These are phyloP conservation scores for Spermophilus dauricus DNA, from an alignment of 2,113 vertebrate species.

Conservation along the genomic window DNA sequence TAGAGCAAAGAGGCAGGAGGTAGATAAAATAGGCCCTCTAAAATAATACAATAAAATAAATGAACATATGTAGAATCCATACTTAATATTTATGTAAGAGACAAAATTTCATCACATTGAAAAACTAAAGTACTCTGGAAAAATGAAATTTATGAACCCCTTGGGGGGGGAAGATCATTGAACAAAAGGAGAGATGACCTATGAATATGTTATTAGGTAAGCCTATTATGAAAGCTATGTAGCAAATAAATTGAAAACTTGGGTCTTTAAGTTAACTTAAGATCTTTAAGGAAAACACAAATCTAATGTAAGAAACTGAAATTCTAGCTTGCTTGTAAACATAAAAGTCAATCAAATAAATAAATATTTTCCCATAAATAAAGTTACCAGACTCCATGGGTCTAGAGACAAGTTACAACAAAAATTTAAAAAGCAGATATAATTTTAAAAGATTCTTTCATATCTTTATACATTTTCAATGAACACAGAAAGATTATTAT, in stretches of 20 bases:
- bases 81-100: background rate
- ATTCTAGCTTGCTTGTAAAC: background rate
- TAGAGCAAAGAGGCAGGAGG: background rate
- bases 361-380: conserved; percentile 31
- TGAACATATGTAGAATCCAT: background rate
- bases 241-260: background rate
- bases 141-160: background rate
- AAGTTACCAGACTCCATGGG: background rate
- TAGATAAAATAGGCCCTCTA: background rate
- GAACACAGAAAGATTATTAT: background rate
- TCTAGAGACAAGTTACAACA: background rate
- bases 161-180: background rate
- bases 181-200: background rate
- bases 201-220: background rate
- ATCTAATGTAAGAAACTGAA: background rate
- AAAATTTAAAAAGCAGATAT: background rate
- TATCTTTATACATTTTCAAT: conserved; percentile 2
- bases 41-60: conserved; percentile 32
- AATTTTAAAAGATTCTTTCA: background rate
- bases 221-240: background rate
- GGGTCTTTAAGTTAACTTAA: background rate
- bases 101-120: background rate
- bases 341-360: background rate
- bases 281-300: conserved; percentile 2
- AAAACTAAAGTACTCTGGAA: background rate